Percentiles rank a stretch among this genome's conserved stretches.
Evolutionary conservation across 1,140 invertebrate genomes (phyloP).

Genomic region (Bicyclus anynana): DNA sequence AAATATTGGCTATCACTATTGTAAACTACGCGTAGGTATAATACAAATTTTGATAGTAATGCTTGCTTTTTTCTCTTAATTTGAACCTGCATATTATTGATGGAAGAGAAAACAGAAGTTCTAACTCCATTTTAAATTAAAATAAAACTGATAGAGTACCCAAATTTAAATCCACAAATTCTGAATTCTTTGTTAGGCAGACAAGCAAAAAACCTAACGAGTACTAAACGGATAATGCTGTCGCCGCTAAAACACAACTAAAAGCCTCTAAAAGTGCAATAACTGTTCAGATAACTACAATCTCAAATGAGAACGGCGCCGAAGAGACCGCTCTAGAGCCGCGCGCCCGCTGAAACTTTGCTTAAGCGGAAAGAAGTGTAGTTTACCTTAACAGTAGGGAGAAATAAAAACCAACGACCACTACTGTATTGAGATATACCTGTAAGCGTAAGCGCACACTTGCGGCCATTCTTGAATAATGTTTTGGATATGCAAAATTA

Average conservation of each 20-base stretch:
- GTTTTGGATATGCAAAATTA: too few species aligned
- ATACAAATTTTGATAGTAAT: too few species aligned
- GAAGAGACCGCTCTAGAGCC: constrained; percentile 23
- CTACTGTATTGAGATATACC: constrained; percentile 9
- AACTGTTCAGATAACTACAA: constrained; percentile 24
- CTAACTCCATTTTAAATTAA: too few species aligned
- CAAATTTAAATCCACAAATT: too few species aligned
- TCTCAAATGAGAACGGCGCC: constrained; percentile 30
- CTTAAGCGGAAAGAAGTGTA: constrained; percentile 34
- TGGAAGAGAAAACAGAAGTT: too few species aligned
- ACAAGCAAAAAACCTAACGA: not conserved
- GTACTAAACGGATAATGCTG: not conserved
- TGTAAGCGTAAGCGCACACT: not conserved
- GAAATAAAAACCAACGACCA: constrained; percentile 37
- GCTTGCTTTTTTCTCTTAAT: too few species aligned
- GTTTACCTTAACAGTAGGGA: constrained; percentile 33
- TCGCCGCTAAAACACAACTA: constrained; percentile 1
- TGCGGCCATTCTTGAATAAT: not conserved
- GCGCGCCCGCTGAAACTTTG: constrained; percentile 26
- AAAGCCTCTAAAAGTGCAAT: constrained; percentile 13
- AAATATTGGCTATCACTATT: too few species aligned
- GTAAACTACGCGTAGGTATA: too few species aligned
- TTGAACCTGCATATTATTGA: too few species aligned
- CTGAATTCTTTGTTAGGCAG: too few species aligned
- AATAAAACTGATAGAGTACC: too few species aligned